Percentiles rank a stretch among this genome's conserved stretches.
phyloP scores from a whole-genome alignment of 2,797 vertebrate genomes.

The Phyllotis vaccarum region DNA sequence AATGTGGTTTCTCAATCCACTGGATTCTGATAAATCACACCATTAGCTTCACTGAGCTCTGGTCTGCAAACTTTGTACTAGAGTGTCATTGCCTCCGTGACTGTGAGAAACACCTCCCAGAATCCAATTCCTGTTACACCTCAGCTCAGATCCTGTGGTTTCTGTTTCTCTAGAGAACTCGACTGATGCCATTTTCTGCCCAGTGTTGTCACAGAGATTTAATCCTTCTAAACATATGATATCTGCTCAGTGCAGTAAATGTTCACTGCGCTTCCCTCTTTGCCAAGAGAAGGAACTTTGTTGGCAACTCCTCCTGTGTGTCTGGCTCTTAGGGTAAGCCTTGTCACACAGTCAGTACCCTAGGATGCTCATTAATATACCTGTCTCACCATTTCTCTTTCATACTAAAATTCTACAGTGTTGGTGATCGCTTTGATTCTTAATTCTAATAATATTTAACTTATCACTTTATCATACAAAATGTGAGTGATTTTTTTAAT shows the following conservation, averaged over 20 bases:
- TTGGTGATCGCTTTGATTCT: conserved; percentile 19
- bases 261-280: not conserved
- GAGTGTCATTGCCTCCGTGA: not conserved
- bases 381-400: not conserved
- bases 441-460: not conserved
- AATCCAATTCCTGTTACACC: not conserved
- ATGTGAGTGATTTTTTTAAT: not conserved
- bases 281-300: not conserved
- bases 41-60: not conserved
- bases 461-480: not conserved
- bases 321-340: not conserved
- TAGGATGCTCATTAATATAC: not conserved
- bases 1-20: not conserved
- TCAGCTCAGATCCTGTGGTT: not conserved
- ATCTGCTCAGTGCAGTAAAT: not conserved
- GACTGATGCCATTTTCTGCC: conserved; percentile 2
- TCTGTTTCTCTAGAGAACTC: conserved; percentile 21
- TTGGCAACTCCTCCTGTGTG: not conserved
- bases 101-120: not conserved
- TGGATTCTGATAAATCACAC: not conserved
- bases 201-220: not conserved
- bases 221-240: not conserved
- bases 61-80: not conserved
- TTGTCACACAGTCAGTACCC: not conserved
- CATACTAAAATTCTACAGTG: not conserved